Conservation (phyloP, 2,797 vertebrate species). For the Melanotaenia pygmaea region DNA sequence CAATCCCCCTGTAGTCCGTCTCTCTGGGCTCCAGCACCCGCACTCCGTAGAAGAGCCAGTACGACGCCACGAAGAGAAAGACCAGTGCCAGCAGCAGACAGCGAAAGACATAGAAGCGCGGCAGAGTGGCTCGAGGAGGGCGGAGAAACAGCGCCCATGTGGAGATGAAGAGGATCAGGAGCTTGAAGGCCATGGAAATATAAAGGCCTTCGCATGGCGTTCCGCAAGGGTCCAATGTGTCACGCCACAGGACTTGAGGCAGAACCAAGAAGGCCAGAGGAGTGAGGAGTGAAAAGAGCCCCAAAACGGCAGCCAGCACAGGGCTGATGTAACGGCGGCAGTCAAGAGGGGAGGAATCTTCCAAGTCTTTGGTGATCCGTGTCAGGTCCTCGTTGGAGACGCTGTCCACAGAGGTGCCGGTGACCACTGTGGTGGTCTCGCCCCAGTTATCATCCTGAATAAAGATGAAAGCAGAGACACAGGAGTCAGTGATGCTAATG, state of each 20-base stretch:
- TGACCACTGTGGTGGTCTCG: slow-evolving; percentile 92
- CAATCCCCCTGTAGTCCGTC: slow-evolving; percentile 88
- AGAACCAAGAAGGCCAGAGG: slow-evolving; percentile 91
- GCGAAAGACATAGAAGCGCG: slow-evolving; percentile 87
- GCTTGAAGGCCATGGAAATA: slow-evolving; percentile 93
- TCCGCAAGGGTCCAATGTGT: slow-evolving; percentile 88
- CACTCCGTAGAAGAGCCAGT: slow-evolving; percentile 93
- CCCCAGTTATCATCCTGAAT: slow-evolving; percentile 95
- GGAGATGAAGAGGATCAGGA: slow-evolving; percentile 90
- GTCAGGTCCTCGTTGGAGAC: slow-evolving; percentile 92
- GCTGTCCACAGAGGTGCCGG: slow-evolving; percentile 92
- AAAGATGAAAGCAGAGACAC: not conserved
- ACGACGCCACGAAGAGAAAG: slow-evolving; percentile 90
- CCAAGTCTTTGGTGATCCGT: slow-evolving; percentile 89
- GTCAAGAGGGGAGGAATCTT: slow-evolving; percentile 86
- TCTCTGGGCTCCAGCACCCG: slow-evolving; percentile 88
- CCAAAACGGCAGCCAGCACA: slow-evolving; percentile 81
- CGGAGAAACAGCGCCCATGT: slow-evolving; percentile 93
- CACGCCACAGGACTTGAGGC: slow-evolving; percentile 90
- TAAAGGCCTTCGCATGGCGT: slow-evolving; percentile 92
- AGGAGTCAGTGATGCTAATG: not conserved
- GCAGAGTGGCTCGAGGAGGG: slow-evolving; percentile 86
- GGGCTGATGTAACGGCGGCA: slow-evolving; percentile 86
- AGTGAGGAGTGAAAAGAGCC: slow-evolving; percentile 87
- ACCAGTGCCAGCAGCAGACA: slow-evolving; percentile 89